Base-by-base conservation (phyloP, 2,113 vertebrate genomes). In the Bubo scandiacus region DNA sequence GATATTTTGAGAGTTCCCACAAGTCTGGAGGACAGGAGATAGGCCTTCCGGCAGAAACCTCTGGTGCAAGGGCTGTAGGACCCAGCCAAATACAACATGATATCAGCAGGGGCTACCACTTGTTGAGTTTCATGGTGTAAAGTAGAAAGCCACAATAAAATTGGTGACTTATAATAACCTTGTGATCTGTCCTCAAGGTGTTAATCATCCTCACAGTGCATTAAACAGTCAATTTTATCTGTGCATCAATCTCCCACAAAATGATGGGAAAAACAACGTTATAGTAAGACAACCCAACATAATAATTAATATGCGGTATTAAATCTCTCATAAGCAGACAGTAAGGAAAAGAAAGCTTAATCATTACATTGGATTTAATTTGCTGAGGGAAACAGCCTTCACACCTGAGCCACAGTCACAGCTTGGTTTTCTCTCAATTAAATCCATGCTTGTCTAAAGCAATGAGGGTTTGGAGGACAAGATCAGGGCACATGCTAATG, bases 401-500 rank as follows among this genome's bases (percentile, higher is more conserved):
- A 88, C 95, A 98, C 98, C 98, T 98, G 97, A 97, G 96, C 97
- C 97, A 94, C 92, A 96, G 90, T 92, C 97, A 95, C 97, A 97
- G 96, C 86, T 87, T 95, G 97, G 90, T 94, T 96, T 98, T 98
- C 96, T 97, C 95, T 98, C 98, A 97, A 96, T 98, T 98, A 98
- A 97, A 97, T 91, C 92, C 78, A 92, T 94, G 96, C 94, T 97
- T 97, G 93, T 98, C 96, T 95, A 96, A 97, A 97, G 97, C 96
- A 95, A 94, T 95, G 96, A 97, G 94, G 62, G 62, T 95, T 96
- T 97, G 79, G 97, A 96, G 96, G 96, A 97, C 91, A 93, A 97
- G 96, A 97, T 95, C 97, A 97, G 97, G 94, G 86, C 83, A 90
- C 95, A 73, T 74, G 87, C 93, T 98, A 97, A 97, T 97, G 96